Evolutionary conservation across 2,113 vertebrate species (phyloP).

Genomic region (Rhineura floridana): DNA sequence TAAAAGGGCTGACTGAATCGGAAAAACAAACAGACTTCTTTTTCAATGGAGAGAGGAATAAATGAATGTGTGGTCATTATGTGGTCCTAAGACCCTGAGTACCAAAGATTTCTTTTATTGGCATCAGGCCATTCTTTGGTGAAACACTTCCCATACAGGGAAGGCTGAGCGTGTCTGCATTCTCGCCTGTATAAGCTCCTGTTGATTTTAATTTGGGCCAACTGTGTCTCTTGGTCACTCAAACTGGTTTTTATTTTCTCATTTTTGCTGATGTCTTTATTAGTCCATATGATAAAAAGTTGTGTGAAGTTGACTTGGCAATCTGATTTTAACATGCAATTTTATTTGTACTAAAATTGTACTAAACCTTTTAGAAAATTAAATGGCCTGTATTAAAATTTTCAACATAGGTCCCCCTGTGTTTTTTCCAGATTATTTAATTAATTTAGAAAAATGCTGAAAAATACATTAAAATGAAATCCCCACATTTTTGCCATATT

Average conservation of each 20-base stretch:
- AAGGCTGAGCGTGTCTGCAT: constrained; percentile 38
- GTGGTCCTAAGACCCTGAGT: constrained; percentile 77
- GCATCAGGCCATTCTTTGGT: constrained; percentile 72
- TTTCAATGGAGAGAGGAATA: constrained; percentile 72
- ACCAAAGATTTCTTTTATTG: constrained; percentile 84
- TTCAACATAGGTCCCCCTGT: constrained; percentile 10
- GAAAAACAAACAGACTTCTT: constrained; percentile 83
- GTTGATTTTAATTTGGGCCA: constrained; percentile 64
- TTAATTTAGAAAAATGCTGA: neutral
- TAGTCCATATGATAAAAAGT: constrained; percentile 47
- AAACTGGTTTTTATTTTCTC: constrained; percentile 69
- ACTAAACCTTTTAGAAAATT: constrained; percentile 14
- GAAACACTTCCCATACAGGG: constrained; percentile 76
- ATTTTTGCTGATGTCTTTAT: constrained; percentile 58
- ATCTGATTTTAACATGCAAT: neutral
- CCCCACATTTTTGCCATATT: neutral
- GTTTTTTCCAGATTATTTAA: neutral
- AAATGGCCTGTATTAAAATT: constrained; percentile 19
- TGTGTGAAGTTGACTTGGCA: constrained; percentile 14
- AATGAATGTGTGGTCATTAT: constrained; percentile 79
- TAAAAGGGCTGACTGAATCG: constrained; percentile 78
- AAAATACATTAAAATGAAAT: neutral
- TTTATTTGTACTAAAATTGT: neutral
- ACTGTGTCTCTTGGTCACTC: constrained; percentile 27
- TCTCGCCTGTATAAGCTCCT: constrained; percentile 55